Conservation (phyloP, 2,797 vertebrate genomes). For the Chiroxiphia lanceolata region DNA sequence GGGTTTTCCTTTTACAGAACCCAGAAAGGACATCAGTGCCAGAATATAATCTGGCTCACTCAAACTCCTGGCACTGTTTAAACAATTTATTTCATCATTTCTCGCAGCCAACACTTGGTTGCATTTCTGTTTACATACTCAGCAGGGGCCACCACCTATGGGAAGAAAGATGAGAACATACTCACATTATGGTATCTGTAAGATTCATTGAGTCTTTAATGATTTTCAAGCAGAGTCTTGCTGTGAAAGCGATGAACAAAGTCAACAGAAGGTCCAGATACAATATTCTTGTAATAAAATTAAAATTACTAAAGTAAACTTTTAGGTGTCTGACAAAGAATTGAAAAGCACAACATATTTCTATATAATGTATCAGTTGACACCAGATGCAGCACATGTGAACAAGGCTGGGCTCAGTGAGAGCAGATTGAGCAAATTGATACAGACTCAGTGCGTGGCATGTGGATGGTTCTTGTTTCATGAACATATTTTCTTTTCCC, state of each 20-base stretch:
- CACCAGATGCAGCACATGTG: neutral
- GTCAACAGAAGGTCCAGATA: slow-evolving; percentile 23
- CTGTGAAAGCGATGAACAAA: slow-evolving; percentile 33
- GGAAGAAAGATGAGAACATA: slow-evolving; percentile 63
- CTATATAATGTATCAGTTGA: slow-evolving; percentile 12
- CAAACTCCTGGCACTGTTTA: neutral
- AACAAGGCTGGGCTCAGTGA: neutral
- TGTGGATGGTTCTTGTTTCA: neutral
- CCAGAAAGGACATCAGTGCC: neutral
- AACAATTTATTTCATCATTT: slow-evolving; percentile 25
- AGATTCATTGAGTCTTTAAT: slow-evolving; percentile 71
- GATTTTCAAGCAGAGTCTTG: slow-evolving; percentile 58
- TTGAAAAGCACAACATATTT: slow-evolving; percentile 16
- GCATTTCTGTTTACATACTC: slow-evolving; percentile 59
- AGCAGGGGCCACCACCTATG: slow-evolving; percentile 47
- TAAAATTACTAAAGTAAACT: slow-evolving; percentile 69
- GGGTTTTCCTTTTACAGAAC: neutral
- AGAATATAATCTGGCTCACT: neutral
- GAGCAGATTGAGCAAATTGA: neutral
- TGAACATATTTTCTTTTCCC: neutral
- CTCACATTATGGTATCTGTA: slow-evolving; percentile 63
- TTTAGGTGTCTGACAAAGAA: slow-evolving; percentile 60
- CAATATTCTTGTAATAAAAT: slow-evolving; percentile 63
- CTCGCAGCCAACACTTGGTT: neutral
- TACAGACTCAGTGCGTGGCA: neutral